Base-by-base conservation (phyloP, 92 coral and sea anemone genomes). In the Pocillopora meandrina region DNA sequence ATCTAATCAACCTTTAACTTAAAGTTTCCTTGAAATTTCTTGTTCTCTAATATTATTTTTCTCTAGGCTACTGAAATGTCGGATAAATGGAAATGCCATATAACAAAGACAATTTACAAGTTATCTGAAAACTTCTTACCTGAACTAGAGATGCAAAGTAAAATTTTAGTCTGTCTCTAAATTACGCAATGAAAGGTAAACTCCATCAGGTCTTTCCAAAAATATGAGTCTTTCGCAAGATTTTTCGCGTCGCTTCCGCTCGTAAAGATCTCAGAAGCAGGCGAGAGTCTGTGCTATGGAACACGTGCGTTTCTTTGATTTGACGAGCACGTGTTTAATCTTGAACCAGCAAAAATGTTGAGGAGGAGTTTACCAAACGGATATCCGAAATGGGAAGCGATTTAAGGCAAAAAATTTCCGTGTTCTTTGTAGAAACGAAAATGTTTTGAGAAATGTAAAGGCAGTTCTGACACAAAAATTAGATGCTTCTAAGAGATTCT, bases 221-320 rank as follows among this genome's bases (percentile, higher is more conserved):
- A 59, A 71, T 47, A 23, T 15, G 58, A 11, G 17, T 10, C 33
- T n/a, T 42, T 72, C 49, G 10, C 60, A 42, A 16, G 71, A 58
- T 59, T 60, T 70, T 55, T 20, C 75, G n/a, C 42, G 7, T 56
- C 62, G 52, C 4, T 7, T 42, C 52, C 52, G 21, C 26, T 18
- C 26, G 34, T 3, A 61, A 52, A 76, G 61, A 62, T 18, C n/a
- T 42, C 17, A 35, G 5, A 55, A 55, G 8, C 68, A n/a, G 16
- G 21, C 57, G 35, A 57, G 18, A 58, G 59, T 36, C 9, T 2
- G 52, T 56, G 17, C 42, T 69, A 31, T 19, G 35, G 71, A 58
- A 52, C 86, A 83, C 86, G 86, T 83, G 86, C 78, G 79, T 9
- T 62, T 83, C 72, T 61, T 74, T 73, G 64, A 74, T 83, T 83